Conservation (phyloP, 2,113 vertebrate genomes). For the Eira barbara region DNA sequence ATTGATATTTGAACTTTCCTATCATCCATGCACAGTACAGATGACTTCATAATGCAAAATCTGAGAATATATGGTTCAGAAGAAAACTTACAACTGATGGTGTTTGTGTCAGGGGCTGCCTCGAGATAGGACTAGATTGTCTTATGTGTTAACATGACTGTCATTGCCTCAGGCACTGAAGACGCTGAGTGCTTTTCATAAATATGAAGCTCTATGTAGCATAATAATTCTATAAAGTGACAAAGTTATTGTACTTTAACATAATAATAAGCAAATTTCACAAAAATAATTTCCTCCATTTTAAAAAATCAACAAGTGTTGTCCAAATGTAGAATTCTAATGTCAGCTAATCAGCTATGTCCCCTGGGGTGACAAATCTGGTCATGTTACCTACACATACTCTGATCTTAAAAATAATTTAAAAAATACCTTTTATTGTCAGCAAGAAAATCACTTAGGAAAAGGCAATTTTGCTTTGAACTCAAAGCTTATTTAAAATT, state of each 20-base stretch:
- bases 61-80: neutral
- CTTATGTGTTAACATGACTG: neutral
- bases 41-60: neutral
- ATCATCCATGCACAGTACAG: neutral
- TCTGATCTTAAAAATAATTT: neutral
- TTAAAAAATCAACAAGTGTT: neutral
- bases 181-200: neutral
- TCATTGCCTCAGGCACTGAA: neutral
- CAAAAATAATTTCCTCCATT: neutral
- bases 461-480: slow-evolving; percentile 42
- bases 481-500: slow-evolving; percentile 36
- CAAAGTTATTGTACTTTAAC: neutral
- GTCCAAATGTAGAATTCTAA: neutral
- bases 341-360: neutral
- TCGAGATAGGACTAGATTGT: neutral
- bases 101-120: neutral
- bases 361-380: neutral
- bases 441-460: neutral
- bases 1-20: neutral
- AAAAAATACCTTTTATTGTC: neutral
- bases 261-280: neutral
- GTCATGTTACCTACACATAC: neutral
- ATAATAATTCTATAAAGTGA: slow-evolving; percentile 35
- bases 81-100: neutral
- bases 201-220: neutral